phyloP scores from a whole-genome alignment of 2,888 invertebrate species.

The Tipula lateralis region DNA sequence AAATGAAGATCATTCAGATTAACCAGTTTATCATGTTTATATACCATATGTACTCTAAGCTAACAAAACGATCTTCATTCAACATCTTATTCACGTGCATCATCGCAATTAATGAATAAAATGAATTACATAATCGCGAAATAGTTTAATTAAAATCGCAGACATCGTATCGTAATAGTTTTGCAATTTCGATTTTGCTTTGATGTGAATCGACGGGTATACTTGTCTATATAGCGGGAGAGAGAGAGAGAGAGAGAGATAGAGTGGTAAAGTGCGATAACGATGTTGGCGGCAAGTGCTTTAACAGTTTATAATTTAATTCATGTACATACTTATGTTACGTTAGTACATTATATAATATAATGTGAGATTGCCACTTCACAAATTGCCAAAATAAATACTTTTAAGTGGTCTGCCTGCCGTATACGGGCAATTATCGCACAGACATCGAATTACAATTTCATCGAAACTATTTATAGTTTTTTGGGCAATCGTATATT shows the following conservation, averaged over 20 bases:
- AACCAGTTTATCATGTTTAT: not conserved
- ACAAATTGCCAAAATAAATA: not conserved
- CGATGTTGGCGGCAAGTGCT: not conserved
- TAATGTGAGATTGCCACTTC: not conserved
- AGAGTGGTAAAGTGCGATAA: not conserved
- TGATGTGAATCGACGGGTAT: not conserved
- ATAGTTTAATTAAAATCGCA: not conserved
- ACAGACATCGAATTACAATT: not conserved
- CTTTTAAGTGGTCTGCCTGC: too few relatives aligned
- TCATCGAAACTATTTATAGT: not conserved
- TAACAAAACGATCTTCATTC: not conserved
- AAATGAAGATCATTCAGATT: not conserved
- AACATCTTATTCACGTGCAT: conserved; percentile 11
- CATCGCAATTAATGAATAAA: not conserved
- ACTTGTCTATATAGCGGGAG: too few relatives aligned
- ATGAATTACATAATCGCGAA: not conserved
- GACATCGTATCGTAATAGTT: not conserved
- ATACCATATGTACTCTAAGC: not conserved
- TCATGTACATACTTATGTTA: not conserved
- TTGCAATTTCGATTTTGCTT: not conserved
- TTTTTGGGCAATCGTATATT: not conserved
- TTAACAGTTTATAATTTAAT: not conserved
- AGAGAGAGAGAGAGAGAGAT: too few relatives aligned
- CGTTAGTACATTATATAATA: not conserved
- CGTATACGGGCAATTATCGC: not conserved